Evolutionary conservation across 2,797 vertebrate species (phyloP), one percentile per base, ranked within the genome.

Genomic region (Aldrovandia affinis): DNA sequence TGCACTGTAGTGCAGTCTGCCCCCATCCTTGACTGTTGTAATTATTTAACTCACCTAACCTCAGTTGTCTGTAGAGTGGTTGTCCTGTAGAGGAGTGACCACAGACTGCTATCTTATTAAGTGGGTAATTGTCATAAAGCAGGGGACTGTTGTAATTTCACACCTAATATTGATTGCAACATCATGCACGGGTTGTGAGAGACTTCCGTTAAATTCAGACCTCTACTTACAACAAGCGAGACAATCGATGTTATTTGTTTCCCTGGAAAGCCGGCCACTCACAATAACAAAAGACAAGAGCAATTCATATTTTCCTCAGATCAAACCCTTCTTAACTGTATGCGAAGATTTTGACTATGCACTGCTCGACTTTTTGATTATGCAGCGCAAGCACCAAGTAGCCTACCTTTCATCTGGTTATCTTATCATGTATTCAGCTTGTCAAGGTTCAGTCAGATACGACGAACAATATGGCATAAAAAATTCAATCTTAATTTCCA

Each of bases 341-440:
- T 6, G 14, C 39, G 3, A 70, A 70, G 68, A 70, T 65, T 3
- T 33, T 65, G 30, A 65, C 33, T 18, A 70, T 22, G 1, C 15
- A 70, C 33, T 36, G 36, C 33, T 70, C 6, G 33, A 25, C 15
- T 36, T 70, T 39, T 22, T 70, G 63, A 10, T 65, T 28, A 65
- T 33, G 68, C 33, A 78, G 77, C 30, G 12, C 42, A 47, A 30
- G 22, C 9, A 47, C 25, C 28, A 78, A 50, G 15, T 28, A 12
- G 12, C 6, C 28, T 7, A 18, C 47, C 20, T 25, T n/a, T 78
- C 39, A 14, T 33, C 7, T 14, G 44, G 47, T 78, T 68, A 25
- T 65, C 12, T 84, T 84, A 81, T 80, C 61, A 73, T 68, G 57
- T 83, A 55, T 63, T 50, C 42, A 65, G 22, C 63, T 63, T 28